Conservation (phyloP, 2,797 vertebrate genomes). For the Cynodonichthys magdalenae region DNA sequence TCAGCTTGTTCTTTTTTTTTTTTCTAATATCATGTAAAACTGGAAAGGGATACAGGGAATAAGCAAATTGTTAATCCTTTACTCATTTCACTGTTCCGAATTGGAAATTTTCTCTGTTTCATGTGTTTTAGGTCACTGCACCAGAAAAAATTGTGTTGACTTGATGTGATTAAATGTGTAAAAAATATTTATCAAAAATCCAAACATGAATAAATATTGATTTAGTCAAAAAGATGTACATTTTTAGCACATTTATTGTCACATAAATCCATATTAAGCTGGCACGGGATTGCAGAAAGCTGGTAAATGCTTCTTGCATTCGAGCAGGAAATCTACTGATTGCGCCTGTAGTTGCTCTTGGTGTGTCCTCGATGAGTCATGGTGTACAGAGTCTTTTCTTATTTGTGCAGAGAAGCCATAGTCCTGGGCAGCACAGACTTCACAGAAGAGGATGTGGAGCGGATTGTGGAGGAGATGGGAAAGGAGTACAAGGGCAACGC, state of each 20-base stretch:
- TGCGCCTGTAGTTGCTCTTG: not conserved
- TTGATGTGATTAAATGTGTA: not conserved
- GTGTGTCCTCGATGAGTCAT: not conserved
- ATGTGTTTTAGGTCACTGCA: not conserved
- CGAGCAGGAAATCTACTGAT: not conserved
- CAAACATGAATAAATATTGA: not conserved
- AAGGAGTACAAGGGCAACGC: constrained; percentile 99
- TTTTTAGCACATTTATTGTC: not conserved
- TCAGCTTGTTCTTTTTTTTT: not conserved
- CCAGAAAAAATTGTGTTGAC: too few species aligned
- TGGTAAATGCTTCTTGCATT: not conserved
- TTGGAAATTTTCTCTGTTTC: not conserved
- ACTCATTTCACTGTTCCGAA: not conserved
- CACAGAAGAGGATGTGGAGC: constrained; percentile 96
- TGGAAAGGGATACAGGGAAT: not conserved
- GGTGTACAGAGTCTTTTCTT: not conserved
- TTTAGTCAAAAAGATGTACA: not conserved
- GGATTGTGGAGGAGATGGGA: constrained; percentile 96
- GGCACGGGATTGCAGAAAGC: not conserved
- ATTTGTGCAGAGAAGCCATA: constrained; percentile 89
- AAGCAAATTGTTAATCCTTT: not conserved
- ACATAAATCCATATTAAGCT: not conserved
- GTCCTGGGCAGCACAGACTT: constrained; percentile 98
- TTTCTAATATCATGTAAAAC: not conserved
- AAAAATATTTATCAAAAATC: not conserved